Evolutionary conservation across 2,797 vertebrate genomes (phyloP).

Genomic region (Chaetophractus vellerosus): DNA sequence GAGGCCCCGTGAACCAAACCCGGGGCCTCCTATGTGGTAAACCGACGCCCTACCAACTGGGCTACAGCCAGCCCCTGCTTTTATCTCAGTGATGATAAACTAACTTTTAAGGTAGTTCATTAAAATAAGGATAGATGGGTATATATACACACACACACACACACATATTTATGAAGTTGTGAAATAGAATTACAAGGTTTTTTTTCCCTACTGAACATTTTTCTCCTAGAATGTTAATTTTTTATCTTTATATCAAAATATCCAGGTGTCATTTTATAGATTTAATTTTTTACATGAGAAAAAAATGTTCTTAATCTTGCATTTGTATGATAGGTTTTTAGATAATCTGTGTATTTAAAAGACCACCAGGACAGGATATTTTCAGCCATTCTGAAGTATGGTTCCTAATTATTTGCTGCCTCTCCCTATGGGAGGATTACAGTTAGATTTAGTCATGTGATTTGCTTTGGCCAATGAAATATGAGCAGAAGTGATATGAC

Average conservation of each 20-base stretch:
- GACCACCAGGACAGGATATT: not conserved
- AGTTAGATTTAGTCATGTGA: not conserved
- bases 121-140: slow-evolving; percentile 9
- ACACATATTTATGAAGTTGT: not conserved
- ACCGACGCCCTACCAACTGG: too few species aligned
- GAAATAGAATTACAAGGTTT: not conserved
- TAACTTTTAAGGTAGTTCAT: not conserved
- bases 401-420: not conserved
- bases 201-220: too few species aligned
- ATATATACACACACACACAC: too few species aligned
- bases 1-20: too few species aligned
- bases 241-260: not conserved
- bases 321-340: slow-evolving; percentile 5
- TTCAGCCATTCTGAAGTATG: not conserved
- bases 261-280: not conserved
- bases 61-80: too few species aligned
- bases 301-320: not conserved
- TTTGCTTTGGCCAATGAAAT: not conserved
- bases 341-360: not conserved
- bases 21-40: too few species aligned
- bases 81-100: not conserved
- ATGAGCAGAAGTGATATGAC: not conserved
- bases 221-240: too few species aligned
- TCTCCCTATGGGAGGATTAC: not conserved
- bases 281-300: not conserved